Base-by-base conservation (phyloP, 2,797 vertebrate genomes). In the Poeciliopsis presidionis region DNA sequence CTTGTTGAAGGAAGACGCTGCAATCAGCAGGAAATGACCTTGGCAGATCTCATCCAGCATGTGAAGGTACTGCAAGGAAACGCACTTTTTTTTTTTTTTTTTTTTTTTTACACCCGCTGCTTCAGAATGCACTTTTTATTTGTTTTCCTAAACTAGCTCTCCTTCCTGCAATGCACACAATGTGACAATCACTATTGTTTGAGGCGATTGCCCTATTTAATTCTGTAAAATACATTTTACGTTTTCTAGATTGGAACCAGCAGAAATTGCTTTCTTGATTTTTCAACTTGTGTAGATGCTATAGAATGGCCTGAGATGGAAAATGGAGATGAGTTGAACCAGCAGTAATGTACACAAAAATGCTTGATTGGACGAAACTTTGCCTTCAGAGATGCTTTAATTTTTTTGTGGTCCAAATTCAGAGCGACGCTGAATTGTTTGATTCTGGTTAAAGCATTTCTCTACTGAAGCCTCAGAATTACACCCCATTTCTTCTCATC, bases 31-130 rank as follows among this genome's bases (percentile, higher is more conserved):
- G 97, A 96, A 82, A 94, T 96, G 96, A 98, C 94, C 6, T 93
- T 99, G 93, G 90, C 89, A 75, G 96, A 94, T 20, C 93, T 99
- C 86, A 78, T 97, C 87, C 92, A 93, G 88, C 80, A 95, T 91
- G 88, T 98, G 80, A 95, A 97, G 97, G 97, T 98, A 91, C 75
- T 75, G 76, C 73, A 59, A 74, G 81, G 80, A 89, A 85, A 41
- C 71, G 51, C 77, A 87, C 57, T 74, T 81, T 79, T 86, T 39
- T 39, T 39, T 39, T 39, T 39, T 39, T 39, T 39, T 39, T 39
- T 39, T 39, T 39, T 39, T 41, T 78, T 74, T 85, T 79, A 83
- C 85, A 84, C 81, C 69, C 25, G 0, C 59, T 67, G 81, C 71
- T 65, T 70, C 33, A 78, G 33, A 82, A 69, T 79, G 73, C 49